Conservation (phyloP, 2,888 invertebrate genomes). For the Hermaeophaga mercurialis region DNA sequence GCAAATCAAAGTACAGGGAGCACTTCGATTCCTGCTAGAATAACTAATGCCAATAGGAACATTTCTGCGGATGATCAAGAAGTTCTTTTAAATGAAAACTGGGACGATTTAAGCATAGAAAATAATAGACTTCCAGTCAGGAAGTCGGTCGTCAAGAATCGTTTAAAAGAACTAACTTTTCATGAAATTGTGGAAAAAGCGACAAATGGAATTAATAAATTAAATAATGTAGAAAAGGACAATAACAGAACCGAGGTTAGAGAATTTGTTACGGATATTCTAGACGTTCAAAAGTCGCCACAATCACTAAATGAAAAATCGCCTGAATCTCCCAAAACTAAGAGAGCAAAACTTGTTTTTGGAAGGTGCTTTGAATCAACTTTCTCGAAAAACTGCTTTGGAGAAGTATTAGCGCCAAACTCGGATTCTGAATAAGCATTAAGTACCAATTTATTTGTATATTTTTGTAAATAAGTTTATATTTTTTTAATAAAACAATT, state of each 20-base stretch:
- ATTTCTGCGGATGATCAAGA: slow-evolving; percentile 45
- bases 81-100: slow-evolving; percentile 44
- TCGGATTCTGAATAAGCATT: slow-evolving; percentile 57
- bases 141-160: slow-evolving; percentile 15
- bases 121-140: slow-evolving; percentile 3
- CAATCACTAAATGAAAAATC: too few relatives aligned
- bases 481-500: background rate
- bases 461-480: background rate
- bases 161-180: slow-evolving; percentile 25
- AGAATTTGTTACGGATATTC: too few relatives aligned
- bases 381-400: slow-evolving; percentile 29
- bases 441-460: background rate
- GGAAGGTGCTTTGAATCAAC: slow-evolving; percentile 76
- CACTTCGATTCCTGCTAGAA: slow-evolving; percentile 51
- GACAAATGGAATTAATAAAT: background rate
- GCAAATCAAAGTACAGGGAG: slow-evolving; percentile 53
- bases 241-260: too few relatives aligned
- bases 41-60: slow-evolving; percentile 45
- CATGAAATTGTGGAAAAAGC: slow-evolving; percentile 25
- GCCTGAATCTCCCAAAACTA: slow-evolving; percentile 64
- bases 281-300: slow-evolving; percentile 31
- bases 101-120: slow-evolving; percentile 45
- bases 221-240: background rate
- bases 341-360: slow-evolving; percentile 68
- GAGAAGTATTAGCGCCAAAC: slow-evolving; percentile 31